Evolutionary conservation across 2,797 vertebrate genomes (phyloP).

Genomic region (Tangara arthus): DNA sequence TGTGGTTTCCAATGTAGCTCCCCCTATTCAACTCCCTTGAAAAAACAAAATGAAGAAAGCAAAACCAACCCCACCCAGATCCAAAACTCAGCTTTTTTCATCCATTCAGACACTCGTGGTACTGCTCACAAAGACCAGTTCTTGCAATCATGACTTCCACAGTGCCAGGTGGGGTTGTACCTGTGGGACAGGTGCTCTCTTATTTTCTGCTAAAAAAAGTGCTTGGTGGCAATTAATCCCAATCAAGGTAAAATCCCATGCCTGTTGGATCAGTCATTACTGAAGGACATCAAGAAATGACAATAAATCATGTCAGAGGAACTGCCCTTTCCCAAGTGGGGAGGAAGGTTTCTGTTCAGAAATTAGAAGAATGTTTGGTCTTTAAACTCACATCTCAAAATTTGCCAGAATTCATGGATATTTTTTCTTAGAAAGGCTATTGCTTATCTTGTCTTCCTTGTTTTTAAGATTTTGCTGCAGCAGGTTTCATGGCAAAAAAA

Average conservation of each 20-base stretch:
- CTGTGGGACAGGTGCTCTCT: neutral
- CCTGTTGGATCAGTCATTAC: neutral
- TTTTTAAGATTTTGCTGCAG: constrained; percentile 18
- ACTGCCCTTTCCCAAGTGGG: neutral
- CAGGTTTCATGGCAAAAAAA: neutral
- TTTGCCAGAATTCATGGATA: neutral
- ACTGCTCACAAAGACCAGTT: neutral
- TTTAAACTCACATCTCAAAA: neutral
- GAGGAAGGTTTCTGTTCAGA: neutral
- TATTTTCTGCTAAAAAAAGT: neutral
- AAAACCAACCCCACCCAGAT: neutral
- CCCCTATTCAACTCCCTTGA: neutral
- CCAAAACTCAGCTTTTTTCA: neutral
- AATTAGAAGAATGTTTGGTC: neutral
- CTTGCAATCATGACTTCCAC: neutral
- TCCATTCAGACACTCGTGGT: neutral
- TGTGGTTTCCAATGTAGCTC: neutral
- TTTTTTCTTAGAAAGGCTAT: neutral
- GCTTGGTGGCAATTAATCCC: neutral
- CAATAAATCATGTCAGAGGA: neutral
- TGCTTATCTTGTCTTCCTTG: neutral
- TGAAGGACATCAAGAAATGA: neutral
- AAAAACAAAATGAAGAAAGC: neutral
- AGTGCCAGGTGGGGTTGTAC: neutral
- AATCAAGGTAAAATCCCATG: neutral